phyloP scores from a whole-genome alignment of 37 sponge, comb jelly and placozoan genomes.

The Eunapius fragilis region DNA sequence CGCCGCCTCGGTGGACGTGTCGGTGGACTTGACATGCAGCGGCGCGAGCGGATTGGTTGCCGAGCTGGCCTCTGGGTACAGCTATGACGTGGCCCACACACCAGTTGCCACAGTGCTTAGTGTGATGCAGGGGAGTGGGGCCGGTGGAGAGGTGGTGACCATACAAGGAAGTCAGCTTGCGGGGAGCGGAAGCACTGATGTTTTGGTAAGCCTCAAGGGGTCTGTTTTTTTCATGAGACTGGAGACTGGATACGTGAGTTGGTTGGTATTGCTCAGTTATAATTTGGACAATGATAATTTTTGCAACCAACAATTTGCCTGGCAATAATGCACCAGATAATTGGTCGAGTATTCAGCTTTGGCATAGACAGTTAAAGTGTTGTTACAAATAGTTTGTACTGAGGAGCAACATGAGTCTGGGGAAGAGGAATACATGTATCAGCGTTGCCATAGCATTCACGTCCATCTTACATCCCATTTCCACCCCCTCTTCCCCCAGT shows the following conservation, averaged over 20 bases:
- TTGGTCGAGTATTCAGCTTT: too few relatives aligned
- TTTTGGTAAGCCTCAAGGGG: constrained; percentile 1
- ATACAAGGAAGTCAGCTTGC: constrained; percentile 46
- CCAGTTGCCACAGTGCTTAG: constrained; percentile 28
- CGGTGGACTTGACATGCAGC: constrained; percentile 39
- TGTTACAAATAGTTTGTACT: too few relatives aligned
- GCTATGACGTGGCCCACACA: constrained; percentile 35
- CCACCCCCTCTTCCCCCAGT: neutral
- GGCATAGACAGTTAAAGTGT: too few relatives aligned
- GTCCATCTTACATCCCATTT: too few relatives aligned
- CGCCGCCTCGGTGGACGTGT: constrained; percentile 17
- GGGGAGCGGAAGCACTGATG: neutral
- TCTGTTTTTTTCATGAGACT: neutral
- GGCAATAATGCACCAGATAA: too few relatives aligned
- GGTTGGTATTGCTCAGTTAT: too few relatives aligned
- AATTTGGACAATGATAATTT: too few relatives aligned
- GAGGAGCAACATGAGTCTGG: too few relatives aligned
- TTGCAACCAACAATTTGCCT: too few relatives aligned
- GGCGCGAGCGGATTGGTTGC: neutral
- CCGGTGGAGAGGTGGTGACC: constrained; percentile 67
- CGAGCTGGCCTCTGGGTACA: constrained; percentile 22
- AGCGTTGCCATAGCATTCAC: too few relatives aligned
- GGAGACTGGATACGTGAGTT: neutral
- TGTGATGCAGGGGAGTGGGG: constrained; percentile 43
- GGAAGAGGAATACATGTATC: too few relatives aligned